Evolutionary conservation across 2,888 invertebrate genomes (phyloP).

Genomic region (Aporophyla lueneburgensis): DNA sequence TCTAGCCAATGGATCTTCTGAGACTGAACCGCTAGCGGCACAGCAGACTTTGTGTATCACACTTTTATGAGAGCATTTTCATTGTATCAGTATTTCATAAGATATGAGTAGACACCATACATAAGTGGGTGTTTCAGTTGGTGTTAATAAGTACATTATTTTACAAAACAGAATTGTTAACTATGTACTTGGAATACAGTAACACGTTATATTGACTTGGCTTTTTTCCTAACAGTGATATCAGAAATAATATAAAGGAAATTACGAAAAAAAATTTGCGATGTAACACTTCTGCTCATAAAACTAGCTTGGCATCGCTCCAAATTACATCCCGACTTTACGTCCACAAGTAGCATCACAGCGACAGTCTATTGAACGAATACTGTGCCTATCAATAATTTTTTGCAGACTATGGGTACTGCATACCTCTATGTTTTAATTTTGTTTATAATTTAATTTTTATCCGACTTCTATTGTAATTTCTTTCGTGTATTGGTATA

Average conservation of each 20-base stretch:
- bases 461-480: too few relatives aligned
- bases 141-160: background rate
- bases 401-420: too few relatives aligned
- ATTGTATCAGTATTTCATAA: background rate
- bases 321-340: constrained; percentile 50
- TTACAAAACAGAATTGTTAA: background rate
- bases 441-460: too few relatives aligned
- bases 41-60: background rate
- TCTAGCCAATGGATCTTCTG: too few relatives aligned
- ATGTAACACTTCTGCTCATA: constrained; percentile 43
- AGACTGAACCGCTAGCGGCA: too few relatives aligned
- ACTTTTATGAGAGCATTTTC: constrained; percentile 12
- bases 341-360: constrained; percentile 24
- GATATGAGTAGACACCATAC: background rate
- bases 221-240: background rate
- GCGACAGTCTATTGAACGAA: constrained; percentile 14
- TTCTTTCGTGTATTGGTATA: too few relatives aligned
- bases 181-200: background rate
- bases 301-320: constrained; percentile 55
- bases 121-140: background rate
- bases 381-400: background rate
- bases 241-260: constrained; percentile 1
- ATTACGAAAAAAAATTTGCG: constrained; percentile 12
- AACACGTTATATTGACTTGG: background rate
- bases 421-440: too few relatives aligned